Base-by-base conservation (phyloP, 2,113 vertebrate genomes). In the Suncus etruscus region DNA sequence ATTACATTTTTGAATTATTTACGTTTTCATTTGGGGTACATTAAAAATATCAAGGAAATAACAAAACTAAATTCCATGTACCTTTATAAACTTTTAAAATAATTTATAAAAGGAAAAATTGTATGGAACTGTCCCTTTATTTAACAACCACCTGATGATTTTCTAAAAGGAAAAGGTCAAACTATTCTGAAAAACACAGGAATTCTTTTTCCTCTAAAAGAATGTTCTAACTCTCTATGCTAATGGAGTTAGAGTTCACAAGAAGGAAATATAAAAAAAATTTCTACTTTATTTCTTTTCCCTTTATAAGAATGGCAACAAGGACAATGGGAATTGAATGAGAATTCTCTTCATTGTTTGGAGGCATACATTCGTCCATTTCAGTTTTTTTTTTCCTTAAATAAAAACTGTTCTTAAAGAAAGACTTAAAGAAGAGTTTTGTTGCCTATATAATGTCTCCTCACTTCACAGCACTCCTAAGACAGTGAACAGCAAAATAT, bases 71-170 rank as follows among this genome's bases (percentile, higher is more conserved):
- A 69, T 69, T 31, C 11, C 14, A 69, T 31, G 68, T n/a, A 58
- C 29, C 74, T 68, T 85, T 61, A 9, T 18, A 72, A 68, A 25
- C 2, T 66, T 72, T 68, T 8, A 5, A 22, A 65, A 9, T 29
- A 24, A 4, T 11, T 65, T 3, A 48, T 39, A 3, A 68, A 66
- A 63, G 24, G 18, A 58, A 58, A 58, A 58, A 58, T 6, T 20
- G 39, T 39, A 39, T 39, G 39, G 39, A 50, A 29, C 22, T 74
- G 24, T 39, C 32, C 8, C 51, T 11, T 18, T 3, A 18, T 10
- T 48, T 6, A 39, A 16, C 0, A 58, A 8, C 0, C 12, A 54
- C 0, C 1, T 75, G 18, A 2, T 0, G 45, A 20, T 70, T 87
- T 1, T 29, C 10, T 2, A 4, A 1, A 4, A 5, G 74, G 47